Conservation (phyloP, 64 coral and sea anemone species). For the Orbicella faveolata region DNA sequence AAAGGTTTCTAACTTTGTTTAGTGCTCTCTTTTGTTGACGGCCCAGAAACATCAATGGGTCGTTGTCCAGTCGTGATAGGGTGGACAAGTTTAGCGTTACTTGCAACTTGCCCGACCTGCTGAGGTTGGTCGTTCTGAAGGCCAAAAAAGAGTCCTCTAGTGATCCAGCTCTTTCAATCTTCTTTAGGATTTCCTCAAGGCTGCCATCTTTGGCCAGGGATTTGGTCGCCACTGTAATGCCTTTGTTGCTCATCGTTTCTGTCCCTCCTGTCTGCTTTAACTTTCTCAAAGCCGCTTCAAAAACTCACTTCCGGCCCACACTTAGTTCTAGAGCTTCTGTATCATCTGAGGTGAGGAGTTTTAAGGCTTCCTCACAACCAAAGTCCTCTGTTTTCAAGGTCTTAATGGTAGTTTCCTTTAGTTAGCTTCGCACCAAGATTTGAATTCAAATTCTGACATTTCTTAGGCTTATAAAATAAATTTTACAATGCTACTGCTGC, state of each 20-base stretch:
- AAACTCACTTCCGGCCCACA: background rate
- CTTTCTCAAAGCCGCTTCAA: conserved; percentile 7
- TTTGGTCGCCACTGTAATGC: background rate
- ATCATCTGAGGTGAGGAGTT: background rate
- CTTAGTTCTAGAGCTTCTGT: background rate
- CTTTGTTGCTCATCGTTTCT: background rate
- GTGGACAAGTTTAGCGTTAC: background rate
- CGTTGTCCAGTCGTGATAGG: conserved; percentile 1
- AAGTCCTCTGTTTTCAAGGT: conserved; percentile 7
- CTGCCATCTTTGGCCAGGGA: background rate
- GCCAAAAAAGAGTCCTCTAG: background rate
- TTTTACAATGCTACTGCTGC: background rate
- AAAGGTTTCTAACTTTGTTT: conserved; percentile 15
- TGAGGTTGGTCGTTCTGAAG: conserved; percentile 3
- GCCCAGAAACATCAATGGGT: conserved; percentile 16
- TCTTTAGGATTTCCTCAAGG: conserved; percentile 8
- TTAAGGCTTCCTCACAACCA: background rate
- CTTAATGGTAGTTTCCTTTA: background rate
- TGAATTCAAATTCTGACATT: background rate
- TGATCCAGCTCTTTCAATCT: background rate
- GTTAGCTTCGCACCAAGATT: background rate
- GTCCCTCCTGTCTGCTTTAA: background rate
- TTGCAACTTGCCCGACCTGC: background rate
- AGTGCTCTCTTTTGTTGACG: background rate
- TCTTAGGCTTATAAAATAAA: background rate